These are phyloP conservation scores for Mellivora capensis DNA, from an alignment of 2,113 vertebrate species.

Conservation along the genomic window DNA sequence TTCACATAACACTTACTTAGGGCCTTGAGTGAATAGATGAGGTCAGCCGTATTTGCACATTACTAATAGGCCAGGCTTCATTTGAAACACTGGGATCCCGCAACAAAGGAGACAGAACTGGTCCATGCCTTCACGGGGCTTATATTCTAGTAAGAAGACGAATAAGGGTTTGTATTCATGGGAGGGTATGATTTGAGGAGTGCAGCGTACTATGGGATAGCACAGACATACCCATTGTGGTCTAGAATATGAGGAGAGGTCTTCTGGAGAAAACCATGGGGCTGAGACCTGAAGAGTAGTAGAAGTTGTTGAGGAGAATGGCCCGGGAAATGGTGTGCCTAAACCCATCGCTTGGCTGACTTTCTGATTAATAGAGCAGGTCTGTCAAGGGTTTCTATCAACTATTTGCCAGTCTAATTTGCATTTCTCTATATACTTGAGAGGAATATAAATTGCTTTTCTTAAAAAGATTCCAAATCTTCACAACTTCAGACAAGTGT, in stretches of 20 bases:
- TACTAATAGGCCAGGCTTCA: neutral
- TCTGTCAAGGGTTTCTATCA: neutral
- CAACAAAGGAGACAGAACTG: neutral
- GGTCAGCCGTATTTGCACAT: neutral
- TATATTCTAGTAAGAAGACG: neutral
- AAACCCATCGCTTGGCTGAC: neutral
- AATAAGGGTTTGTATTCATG: neutral
- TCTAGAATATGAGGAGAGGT: neutral
- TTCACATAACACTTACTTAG: neutral
- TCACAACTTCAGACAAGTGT: neutral
- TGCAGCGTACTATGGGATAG: neutral
- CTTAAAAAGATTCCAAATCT: neutral
- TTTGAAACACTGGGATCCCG: neutral
- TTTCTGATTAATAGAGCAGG: neutral
- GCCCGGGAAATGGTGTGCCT: neutral
- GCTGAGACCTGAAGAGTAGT: neutral
- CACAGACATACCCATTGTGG: neutral
- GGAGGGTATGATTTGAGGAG: neutral
- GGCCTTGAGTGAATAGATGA: slow-evolving; percentile 1
- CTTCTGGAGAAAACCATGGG: neutral
- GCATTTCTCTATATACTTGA: neutral
- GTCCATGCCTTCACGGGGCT: neutral
- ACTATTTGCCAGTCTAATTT: slow-evolving; percentile 13
- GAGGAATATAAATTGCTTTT: slow-evolving; percentile 20
- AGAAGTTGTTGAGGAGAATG: neutral